Evolutionary conservation across 1,140 invertebrate genomes (phyloP), one percentile per base, ranked within the genome.

Genomic region (Trypoxylus dichotomus): DNA sequence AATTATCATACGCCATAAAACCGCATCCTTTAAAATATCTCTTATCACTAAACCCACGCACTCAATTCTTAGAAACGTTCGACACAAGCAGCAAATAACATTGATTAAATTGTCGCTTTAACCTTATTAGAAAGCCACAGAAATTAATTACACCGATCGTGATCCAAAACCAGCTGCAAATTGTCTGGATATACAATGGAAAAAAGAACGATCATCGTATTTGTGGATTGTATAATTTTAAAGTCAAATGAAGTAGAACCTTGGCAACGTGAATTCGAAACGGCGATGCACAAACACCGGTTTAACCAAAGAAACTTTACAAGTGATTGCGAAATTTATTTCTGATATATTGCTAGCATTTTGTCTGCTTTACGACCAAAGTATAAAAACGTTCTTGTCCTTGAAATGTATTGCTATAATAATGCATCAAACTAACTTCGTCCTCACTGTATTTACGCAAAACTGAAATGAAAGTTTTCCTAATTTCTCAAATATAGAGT

Each of bases 201-300:
- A n/a, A 54, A 54, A 54, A n/a, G 19, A 19, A 19, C 47, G 47
- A 54, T 19, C 19, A 54, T 54, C 47, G 47, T 54, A n/a, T 54
- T 54, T 54, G 47, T n/a, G 47, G 10, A 19, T n/a, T 54, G 47
- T 54, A n/a, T 54, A 15, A 54, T 54, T 54, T 54, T 54, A 54
- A 54, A 54, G 47, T 54, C 47, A 54, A 54, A 54, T 54, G 47
- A 54, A 54, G 47, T 54, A 54, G 47, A 54, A 54, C 47, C 47
- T 54, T 54, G 47, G 15, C 15, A 54, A 54, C 47, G n/a, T 19
- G 19, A 15, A 54, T n/a, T n/a, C 13, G 19, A 54, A 54, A 54
- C 47, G 13, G 47, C 47, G 5, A 19, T 54, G 47, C 47, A 54
- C 19, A 54, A 54, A 6, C 7, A 19, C 47, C 15, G 6, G 2